phyloP scores from a whole-genome alignment of 2,888 invertebrate species.

The Beris chalybata region DNA sequence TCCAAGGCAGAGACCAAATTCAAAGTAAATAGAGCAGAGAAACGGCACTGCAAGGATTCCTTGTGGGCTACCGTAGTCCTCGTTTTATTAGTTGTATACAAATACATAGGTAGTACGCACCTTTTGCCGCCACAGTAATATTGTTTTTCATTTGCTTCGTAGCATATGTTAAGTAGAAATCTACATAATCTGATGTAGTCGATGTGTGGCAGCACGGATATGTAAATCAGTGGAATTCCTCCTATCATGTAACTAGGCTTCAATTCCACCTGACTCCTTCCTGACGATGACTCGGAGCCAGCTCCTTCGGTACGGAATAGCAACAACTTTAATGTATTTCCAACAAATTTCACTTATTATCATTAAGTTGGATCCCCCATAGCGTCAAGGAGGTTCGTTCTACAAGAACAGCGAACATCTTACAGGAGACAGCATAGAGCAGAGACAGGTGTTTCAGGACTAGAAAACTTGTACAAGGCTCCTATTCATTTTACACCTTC shows the following conservation, averaged over 20 bases:
- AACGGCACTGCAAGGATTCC: neutral
- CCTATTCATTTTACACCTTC: neutral
- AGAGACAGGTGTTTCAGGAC: slow-evolving; percentile 17
- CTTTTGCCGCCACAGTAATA: neutral
- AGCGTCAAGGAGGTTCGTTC: no score
- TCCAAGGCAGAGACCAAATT: slow-evolving; percentile 13
- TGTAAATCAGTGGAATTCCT: slow-evolving; percentile 18
- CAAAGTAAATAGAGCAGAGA: slow-evolving; percentile 18
- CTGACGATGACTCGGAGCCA: slow-evolving; percentile 5
- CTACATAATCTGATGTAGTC: slow-evolving; percentile 27
- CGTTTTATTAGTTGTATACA: slow-evolving; percentile 5
- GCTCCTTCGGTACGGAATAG: neutral
- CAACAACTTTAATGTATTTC: slow-evolving; percentile 39
- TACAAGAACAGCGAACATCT: no score
- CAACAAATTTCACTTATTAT: slow-evolving; percentile 38
- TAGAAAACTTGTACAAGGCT: slow-evolving; percentile 2
- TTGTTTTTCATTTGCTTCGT: slow-evolving; percentile 20
- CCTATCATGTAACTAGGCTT: neutral
- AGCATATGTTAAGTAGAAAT: slow-evolving; percentile 13
- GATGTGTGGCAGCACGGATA: slow-evolving; percentile 25
- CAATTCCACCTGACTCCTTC: slow-evolving; percentile 11
- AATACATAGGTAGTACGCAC: slow-evolving; percentile 7
- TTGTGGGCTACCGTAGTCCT: slow-evolving; percentile 8
- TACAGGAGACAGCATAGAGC: neutral
- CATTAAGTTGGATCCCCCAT: slow-evolving; percentile 29